A percentile compares a stretch with the other conserved stretches of the same genome.
These are phyloP conservation scores for Chlamydotis undulata DNA, from an alignment of 2,113 vertebrate genomes.

Conservation along the genomic window DNA sequence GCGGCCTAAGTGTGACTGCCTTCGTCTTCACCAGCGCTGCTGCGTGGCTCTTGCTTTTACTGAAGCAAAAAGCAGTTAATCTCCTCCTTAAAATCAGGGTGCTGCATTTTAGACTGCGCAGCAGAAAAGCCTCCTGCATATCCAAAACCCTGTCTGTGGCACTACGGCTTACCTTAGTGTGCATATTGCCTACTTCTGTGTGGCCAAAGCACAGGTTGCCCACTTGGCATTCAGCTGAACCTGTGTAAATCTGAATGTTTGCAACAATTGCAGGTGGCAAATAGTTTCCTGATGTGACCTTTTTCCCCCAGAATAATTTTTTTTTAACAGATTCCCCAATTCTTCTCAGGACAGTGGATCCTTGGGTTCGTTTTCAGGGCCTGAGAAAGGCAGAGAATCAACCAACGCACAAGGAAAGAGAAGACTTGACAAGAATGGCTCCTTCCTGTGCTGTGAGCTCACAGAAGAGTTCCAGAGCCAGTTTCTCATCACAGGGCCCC, in stretches of 20 bases:
- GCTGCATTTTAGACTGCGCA: neutral
- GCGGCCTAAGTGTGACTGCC: neutral
- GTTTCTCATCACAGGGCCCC: neutral
- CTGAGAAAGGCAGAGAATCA: neutral
- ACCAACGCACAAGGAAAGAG: neutral
- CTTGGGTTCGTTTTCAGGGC: neutral
- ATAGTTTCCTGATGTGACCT: neutral
- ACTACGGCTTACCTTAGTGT: fast-evolving
- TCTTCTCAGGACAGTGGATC: neutral
- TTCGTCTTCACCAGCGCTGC: neutral
- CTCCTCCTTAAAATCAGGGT: neutral
- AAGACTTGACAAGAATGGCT: neutral
- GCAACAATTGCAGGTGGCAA: neutral
- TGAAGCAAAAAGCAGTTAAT: neutral
- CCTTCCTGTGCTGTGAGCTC: neutral
- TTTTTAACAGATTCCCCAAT: neutral
- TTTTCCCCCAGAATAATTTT: neutral
- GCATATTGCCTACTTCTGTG: neutral
- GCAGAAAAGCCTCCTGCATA: neutral
- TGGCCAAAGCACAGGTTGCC: neutral
- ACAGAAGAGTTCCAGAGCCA: neutral
- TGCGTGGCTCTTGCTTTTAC: neutral
- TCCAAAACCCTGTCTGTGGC: neutral
- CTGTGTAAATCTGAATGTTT: neutral
- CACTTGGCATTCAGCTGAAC: neutral